Evolutionary conservation across 2,888 invertebrate genomes (phyloP), one percentile per base, ranked within the genome.

Genomic region (Pseudococcus longispinus): DNA sequence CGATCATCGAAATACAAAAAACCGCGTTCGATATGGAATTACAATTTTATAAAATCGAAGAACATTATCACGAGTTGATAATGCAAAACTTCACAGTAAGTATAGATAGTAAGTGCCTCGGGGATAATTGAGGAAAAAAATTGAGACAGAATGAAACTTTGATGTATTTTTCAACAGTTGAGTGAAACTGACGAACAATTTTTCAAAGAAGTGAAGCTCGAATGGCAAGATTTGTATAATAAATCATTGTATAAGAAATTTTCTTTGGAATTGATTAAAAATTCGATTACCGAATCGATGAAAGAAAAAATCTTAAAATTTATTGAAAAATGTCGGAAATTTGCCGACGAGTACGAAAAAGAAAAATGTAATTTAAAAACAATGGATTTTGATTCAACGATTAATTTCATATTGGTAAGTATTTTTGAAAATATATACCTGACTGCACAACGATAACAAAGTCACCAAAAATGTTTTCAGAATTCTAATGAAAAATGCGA

Each of bases 41-140:
- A 8, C 20, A 80, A 55, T 80, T 86, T 32, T 86, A 86, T 46
- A 86, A 51, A 80, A 80, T 86, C 11, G 77, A 80, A 15, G 86
- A 86, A 32, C 86, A 86, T 86, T 55, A 77, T 26, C 80, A 86
- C 80, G 86, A 86, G 20, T 80, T 86, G 29, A 23, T 46, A 0
- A 86, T 51, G 77, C 86, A 80, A 32, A 32, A 51, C 55, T 86
- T 86, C n/a, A 15, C 44, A 55, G 86, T 86, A 37, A 82, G 44
- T n/a, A 18, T 51, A n/a, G n/a, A 51, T 51, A 23, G 13, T 4
- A 18, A 15, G 55, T 55, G n/a, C n/a, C n/a, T n/a, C n/a, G n/a
- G n/a, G n/a, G n/a, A n/a, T 55, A 1, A n/a, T n/a, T 55, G 23
- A 20, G 23, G 23, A 20, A 23, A 60, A 20, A 60, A 60, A 60